Evolutionary conservation across 2,888 invertebrate genomes (phyloP).

Genomic region (Tuta absoluta): DNA sequence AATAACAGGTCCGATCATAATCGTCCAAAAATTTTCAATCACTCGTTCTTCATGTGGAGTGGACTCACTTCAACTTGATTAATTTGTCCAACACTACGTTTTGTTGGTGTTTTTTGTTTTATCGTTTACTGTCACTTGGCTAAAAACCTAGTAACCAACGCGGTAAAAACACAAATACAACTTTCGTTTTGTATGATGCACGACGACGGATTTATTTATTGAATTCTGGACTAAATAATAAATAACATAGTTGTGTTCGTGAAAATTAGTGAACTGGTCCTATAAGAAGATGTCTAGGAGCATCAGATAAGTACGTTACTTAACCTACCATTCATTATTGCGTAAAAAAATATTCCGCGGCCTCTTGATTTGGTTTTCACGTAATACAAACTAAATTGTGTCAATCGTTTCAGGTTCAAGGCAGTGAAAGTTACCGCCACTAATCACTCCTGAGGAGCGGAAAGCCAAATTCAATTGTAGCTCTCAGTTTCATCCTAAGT

Average conservation of each 20-base stretch:
- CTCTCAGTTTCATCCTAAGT: conserved; percentile 8
- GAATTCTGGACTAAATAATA: neutral
- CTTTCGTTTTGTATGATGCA: neutral
- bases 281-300: neutral
- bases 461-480: conserved; percentile 6
- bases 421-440: conserved; percentile 28
- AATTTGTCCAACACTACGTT: neutral
- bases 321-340: neutral
- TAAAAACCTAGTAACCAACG: neutral
- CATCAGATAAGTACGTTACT: neutral
- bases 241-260: neutral
- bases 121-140: neutral
- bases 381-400: conserved; percentile 24
- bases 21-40: neutral
- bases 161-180: neutral
- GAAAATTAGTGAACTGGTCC: neutral
- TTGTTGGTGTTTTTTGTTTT: neutral
- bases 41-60: neutral
- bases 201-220: neutral
- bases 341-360: neutral
- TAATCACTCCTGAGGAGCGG: conserved; percentile 26
- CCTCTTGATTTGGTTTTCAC: conserved; percentile 11
- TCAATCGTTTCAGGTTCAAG: conserved; percentile 37
- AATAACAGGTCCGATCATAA: neutral
- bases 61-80: neutral